Evolutionary conservation across 2,888 invertebrate genomes (phyloP), one percentile per base, ranked within the genome.

Genomic region (Lasioglossum leucozonium): DNA sequence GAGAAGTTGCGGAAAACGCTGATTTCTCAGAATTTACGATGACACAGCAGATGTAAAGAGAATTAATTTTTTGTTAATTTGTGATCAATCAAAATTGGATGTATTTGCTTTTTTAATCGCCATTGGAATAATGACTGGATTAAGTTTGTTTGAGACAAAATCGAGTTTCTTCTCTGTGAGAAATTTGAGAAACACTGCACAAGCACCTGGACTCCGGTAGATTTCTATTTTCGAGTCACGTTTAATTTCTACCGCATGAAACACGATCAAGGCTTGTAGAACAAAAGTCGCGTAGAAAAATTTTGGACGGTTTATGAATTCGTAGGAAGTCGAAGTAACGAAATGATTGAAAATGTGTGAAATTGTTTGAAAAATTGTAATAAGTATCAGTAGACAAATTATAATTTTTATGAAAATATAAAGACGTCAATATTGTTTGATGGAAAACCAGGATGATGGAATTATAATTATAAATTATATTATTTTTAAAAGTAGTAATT

Each of bases 221-320:
- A 82, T 75, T 82, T 37, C 81, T 75, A 65, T 81, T 72, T 77
- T 65, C 47, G 72, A 72, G 18, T 51, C 47, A 42, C 65, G 55
- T 72, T 67, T 69, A 26, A 81, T 40, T 72, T 42, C 13, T 30
- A 40, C 44, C 44, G 69, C 69, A 11, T 44, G 81, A 71, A 69
- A 71, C 8, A 34, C 65, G 65, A 65, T 65, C 65, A 34, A 30
- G 65, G 34, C 18, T 30, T 34, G 34, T 65, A 65, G 65, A 34
- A 65, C 65, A 65, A 65, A 30, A 5, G 8, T 30, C 34, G 34
- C 65, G 2, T 18, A 34, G 34, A 65, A 34, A 65, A 65, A 65
- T 65, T 34, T 65, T 6, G 18, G 18, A 34, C 8, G 18, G 34
- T 65, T 65, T 8, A 18, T 65, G 58, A 13, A 58, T 26, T 13